These are phyloP conservation scores for Craterocephalus amniculus DNA, from an alignment of 2,797 vertebrate genomes.

Conservation along the genomic window DNA sequence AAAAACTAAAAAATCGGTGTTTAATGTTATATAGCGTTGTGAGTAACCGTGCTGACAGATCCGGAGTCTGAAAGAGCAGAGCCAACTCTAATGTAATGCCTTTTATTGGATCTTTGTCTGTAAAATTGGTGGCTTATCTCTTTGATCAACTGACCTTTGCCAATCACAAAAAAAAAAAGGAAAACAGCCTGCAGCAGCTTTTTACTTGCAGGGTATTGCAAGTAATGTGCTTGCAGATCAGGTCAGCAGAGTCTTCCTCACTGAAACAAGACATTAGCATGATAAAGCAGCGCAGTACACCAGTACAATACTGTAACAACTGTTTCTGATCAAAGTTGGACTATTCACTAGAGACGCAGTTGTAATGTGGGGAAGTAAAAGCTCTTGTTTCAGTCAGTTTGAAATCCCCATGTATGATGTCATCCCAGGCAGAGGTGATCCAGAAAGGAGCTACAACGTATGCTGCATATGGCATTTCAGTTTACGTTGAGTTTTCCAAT, in stretches of 20 bases:
- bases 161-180: background rate
- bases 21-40: too few species aligned
- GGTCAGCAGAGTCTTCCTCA: background rate
- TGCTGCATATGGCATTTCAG: background rate
- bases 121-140: background rate
- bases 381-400: constrained; percentile 33
- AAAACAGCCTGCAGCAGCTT: constrained; percentile 1
- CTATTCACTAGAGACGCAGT: constrained; percentile 18
- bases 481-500: background rate
- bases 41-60: constrained; percentile 2
- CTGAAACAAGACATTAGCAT: constrained; percentile 4
- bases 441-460: constrained; percentile 8
- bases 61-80: constrained; percentile 5
- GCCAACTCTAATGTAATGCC: background rate
- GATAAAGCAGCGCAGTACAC: constrained; percentile 2
- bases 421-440: constrained; percentile 1
- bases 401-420: constrained; percentile 36
- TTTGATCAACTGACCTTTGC: constrained; percentile 3
- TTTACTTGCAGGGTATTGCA: background rate
- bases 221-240: constrained; percentile 6
- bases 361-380: constrained; percentile 25
- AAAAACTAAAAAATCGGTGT: too few species aligned
- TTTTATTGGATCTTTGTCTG: background rate
- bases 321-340: constrained; percentile 14
- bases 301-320: constrained; percentile 9